Base-by-base conservation (phyloP, 2,797 vertebrate genomes). In the Microcaecilia unicolor region DNA sequence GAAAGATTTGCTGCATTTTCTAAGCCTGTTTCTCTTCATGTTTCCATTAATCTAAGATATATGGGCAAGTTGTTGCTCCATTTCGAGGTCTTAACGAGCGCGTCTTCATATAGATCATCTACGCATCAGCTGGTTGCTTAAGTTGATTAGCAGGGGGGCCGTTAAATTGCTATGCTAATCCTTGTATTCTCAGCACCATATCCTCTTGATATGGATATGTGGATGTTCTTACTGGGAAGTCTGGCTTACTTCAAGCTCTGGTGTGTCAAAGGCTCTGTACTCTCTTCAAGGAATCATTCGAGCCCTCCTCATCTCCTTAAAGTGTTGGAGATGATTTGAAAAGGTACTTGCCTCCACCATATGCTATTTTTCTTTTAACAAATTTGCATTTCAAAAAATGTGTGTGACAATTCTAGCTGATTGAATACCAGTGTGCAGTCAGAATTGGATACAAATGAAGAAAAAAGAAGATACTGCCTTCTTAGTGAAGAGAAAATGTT, bases 381-480 rank as follows among this genome's bases (percentile, higher is more conserved):
- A n/a, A 81, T 83, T 76, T 83, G 71, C 80, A 83, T 83, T 83
- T 83, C 78, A 83, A 83, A n/a, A n/a, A 81, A 70, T 20, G 44
- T 63, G 46, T 29, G 41, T 37, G 56, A 69, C 72, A 60, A 73
- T 76, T 72, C 53, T 66, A 71, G 66, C 64, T 72, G 71, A 76
- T 79, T 71, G 75, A 65, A 28, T 58, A 67, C 52, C 78, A 74
- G 75, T 78, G 51, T 73, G 80, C 64, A 69, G 70, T 72, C 76
- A 44, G 66, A 59, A 58, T 62, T 37, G 51, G 49, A 46, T 62
- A 67, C 64, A 60, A 60, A 71, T 61, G 59, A 72, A 64, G 54
- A 18, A 52, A 40, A 42, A 62, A 56, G 64, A 64, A 53, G 71
- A 75, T 57, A 67, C 72, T 38, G 65, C 48, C 44, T 58, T 55